These are phyloP conservation scores for Hydraecia micacea DNA, from an alignment of 2,888 invertebrate genomes.

Conservation along the genomic window DNA sequence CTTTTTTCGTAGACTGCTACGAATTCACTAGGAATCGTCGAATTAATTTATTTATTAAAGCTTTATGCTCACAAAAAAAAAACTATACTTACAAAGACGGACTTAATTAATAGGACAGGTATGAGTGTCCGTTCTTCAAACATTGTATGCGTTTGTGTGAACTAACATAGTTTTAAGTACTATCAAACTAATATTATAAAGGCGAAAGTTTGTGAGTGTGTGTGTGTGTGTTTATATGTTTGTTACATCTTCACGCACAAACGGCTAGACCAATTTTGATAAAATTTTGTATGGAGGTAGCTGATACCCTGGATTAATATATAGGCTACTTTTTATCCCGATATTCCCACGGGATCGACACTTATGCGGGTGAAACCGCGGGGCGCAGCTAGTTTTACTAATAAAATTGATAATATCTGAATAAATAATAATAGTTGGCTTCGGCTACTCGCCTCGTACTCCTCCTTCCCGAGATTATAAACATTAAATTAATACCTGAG, in stretches of 20 bases:
- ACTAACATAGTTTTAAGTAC: not conserved
- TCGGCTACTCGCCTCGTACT: not conserved
- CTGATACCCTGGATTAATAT: no score
- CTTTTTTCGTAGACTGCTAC: not conserved
- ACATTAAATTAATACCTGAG: not conserved
- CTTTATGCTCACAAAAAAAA: not conserved
- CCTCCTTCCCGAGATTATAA: not conserved
- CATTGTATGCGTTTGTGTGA: not conserved
- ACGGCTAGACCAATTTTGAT: no score
- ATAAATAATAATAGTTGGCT: not conserved
- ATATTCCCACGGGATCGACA: no score
- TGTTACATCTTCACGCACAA: no score
- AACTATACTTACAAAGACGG: not conserved
- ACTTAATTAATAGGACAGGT: not conserved
- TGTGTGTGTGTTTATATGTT: no score
- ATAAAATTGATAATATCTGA: not conserved
- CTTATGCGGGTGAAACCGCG: no score
- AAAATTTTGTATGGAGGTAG: no score
- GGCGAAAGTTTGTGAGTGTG: no score
- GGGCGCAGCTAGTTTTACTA: no score
- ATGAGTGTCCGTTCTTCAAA: not conserved
- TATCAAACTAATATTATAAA: no score
- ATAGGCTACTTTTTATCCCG: no score
- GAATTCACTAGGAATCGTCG: not conserved
- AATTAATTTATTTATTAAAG: not conserved